Percentiles rank a stretch among this genome's conserved stretches.
phyloP scores from a whole-genome alignment of 2,113 vertebrate genomes.

The Protomyctophum bolini region DNA sequence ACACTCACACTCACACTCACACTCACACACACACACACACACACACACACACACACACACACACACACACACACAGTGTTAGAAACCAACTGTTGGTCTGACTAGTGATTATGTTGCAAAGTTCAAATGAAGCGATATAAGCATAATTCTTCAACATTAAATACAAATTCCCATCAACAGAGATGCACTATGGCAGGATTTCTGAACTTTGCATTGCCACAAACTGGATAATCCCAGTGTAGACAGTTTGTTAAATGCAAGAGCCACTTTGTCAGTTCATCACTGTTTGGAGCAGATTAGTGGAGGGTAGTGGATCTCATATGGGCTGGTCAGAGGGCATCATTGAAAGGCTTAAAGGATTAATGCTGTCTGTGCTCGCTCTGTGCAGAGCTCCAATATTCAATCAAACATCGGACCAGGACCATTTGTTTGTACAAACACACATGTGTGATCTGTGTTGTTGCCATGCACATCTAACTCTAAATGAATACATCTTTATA shows the following conservation, averaged over 20 bases:
- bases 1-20: no score
- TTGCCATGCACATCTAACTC: constrained; percentile 39
- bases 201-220: constrained; percentile 64
- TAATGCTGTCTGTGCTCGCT: constrained; percentile 72
- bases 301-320: constrained; percentile 79
- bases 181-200: constrained; percentile 52
- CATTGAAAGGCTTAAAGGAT: constrained; percentile 82
- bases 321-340: constrained; percentile 81
- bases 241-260: constrained; percentile 79
- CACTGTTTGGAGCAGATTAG: constrained; percentile 81
- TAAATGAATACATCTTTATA: constrained; percentile 29
- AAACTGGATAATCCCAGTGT: constrained; percentile 77
- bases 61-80: no score
- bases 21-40: no score
- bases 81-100: not conserved
- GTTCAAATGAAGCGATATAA: constrained; percentile 43
- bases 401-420: constrained; percentile 57
- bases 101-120: constrained; percentile 16
- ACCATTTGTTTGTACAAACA: constrained; percentile 49
- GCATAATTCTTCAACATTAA: constrained; percentile 33
- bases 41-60: no score
- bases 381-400: constrained; percentile 62
- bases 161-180: constrained; percentile 47
- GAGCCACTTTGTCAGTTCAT: constrained; percentile 80
- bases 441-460: constrained; percentile 36